Evolutionary conservation across 2,888 invertebrate species (phyloP).

Genomic region (Phaonia tiefii): DNA sequence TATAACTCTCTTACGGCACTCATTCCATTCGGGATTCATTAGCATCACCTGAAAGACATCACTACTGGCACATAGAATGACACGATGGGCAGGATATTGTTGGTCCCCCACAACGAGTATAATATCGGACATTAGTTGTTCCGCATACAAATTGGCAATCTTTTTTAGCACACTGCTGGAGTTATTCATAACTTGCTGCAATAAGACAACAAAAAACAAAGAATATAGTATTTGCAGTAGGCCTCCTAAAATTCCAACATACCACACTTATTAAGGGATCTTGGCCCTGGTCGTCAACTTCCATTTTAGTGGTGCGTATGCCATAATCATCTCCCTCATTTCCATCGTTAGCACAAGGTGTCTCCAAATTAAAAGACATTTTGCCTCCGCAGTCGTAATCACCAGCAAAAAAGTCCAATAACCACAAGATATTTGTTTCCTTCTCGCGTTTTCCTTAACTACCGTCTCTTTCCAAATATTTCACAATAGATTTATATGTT

Average conservation of each 20-base stretch:
- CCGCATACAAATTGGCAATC: slow-evolving; percentile 91
- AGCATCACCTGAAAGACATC: slow-evolving; percentile 99
- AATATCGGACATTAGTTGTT: slow-evolving; percentile 94
- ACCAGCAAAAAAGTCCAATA: neutral
- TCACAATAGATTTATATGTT: too few species aligned
- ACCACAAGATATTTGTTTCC: neutral
- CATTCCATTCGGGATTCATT: slow-evolving; percentile 96
- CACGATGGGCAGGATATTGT: slow-evolving; percentile 92
- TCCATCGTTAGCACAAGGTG: neutral
- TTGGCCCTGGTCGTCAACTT: slow-evolving; percentile 62
- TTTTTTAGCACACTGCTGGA: slow-evolving; percentile 90
- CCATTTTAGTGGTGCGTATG: slow-evolving; percentile 35
- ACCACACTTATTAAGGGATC: slow-evolving; percentile 67
- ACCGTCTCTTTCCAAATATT: too few species aligned
- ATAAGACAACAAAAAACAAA: neutral
- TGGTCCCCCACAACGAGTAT: slow-evolving; percentile 90
- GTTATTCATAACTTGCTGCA: slow-evolving; percentile 88
- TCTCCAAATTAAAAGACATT: slow-evolving; percentile 41
- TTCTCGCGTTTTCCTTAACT: neutral
- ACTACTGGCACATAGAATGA: slow-evolving; percentile 95
- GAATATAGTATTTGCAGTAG: slow-evolving; percentile 39
- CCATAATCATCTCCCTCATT: slow-evolving; percentile 52
- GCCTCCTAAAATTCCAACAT: slow-evolving; percentile 26
- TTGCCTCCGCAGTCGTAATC: neutral
- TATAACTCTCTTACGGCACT: slow-evolving; percentile 91